Evolutionary conservation across 2,888 invertebrate genomes (phyloP), one percentile per base, ranked within the genome.

Genomic region (Trimorus sp.): DNA sequence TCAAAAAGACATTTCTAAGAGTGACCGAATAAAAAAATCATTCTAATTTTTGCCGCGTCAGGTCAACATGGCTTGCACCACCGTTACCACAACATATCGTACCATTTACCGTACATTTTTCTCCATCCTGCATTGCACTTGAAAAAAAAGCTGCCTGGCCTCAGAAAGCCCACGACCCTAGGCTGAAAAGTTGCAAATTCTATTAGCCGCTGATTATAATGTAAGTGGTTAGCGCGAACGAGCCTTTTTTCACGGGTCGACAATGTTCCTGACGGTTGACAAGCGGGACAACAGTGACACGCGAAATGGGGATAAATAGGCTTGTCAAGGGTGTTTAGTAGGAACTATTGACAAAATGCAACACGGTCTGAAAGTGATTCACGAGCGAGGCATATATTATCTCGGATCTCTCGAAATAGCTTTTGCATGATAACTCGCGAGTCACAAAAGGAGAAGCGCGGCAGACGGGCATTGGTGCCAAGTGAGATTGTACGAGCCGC

Each of bases 401-500:
- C 82, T 82, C 36, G 53, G 75, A 82, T 82, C 79, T 82, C 76
- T 76, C 56, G 79, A 63, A 75, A 82, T 76, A 76, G 74, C 76
- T 66, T 76, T 63, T 49, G 76, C 75, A 79, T 79, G 83, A 79
- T 83, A 83, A 78, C 79, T 79, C 79, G 79, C 76, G 65, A 83
- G 62, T 79, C 63, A 76, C 82, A 83, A 79, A 79, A 77, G 71
- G 76, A 79, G 76, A 69, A 83, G 79, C 54, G 26, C 63, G 51
- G 56, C 71, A 54, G 71, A 48, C 79, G 77, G 77, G 71, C 79
- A 66, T 40, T 79, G 79, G 83, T 79, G 83, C 80, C 80, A 81
- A 80, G 82, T 84, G 76, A 86, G 85, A 79, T 83, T 83, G 85
- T 86, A 79, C 82, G 86, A 87, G 84, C 85, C 84, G 82, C 83